Evolutionary conservation across 2,888 invertebrate genomes (phyloP).

Genomic region (Epinotia nisella): DNA sequence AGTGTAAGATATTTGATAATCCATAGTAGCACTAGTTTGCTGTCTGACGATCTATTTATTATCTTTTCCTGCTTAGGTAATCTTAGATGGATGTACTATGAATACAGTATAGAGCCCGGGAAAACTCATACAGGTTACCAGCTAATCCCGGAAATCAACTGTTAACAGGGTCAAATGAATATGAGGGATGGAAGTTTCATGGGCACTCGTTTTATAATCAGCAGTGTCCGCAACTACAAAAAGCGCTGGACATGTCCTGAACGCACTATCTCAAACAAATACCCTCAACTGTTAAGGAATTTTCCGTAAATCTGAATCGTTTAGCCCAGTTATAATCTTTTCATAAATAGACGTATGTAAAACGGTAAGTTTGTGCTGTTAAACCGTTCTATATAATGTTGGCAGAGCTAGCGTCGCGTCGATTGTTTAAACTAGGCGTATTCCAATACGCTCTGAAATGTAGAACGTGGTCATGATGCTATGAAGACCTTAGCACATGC

Average conservation of each 20-base stretch:
- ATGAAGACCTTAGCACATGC: neutral
- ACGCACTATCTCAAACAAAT: neutral
- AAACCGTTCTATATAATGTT: neutral
- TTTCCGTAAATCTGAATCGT: slow-evolving; percentile 29
- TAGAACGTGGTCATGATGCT: neutral
- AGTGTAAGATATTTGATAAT: too few relatives aligned
- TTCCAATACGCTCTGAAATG: neutral
- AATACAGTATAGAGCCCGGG: too few relatives aligned
- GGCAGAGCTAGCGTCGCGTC: neutral
- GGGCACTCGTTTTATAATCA: neutral
- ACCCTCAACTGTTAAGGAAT: slow-evolving; percentile 20
- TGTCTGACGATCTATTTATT: neutral
- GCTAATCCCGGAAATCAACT: too few relatives aligned
- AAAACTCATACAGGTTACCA: too few relatives aligned
- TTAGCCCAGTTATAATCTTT: neutral
- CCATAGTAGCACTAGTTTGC: too few relatives aligned
- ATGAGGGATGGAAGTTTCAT: neutral
- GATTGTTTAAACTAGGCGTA: slow-evolving; percentile 21
- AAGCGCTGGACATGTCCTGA: neutral
- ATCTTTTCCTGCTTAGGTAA: neutral
- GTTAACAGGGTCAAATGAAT: neutral
- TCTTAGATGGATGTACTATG: too few relatives aligned
- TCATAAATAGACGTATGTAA: neutral
- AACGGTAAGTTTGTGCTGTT: neutral
- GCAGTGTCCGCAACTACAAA: too few relatives aligned